Percentiles rank a stretch among this genome's conserved stretches.
Evolutionary conservation across 2,888 invertebrate species (phyloP).

Genomic region (Tetanocera ferruginea): DNA sequence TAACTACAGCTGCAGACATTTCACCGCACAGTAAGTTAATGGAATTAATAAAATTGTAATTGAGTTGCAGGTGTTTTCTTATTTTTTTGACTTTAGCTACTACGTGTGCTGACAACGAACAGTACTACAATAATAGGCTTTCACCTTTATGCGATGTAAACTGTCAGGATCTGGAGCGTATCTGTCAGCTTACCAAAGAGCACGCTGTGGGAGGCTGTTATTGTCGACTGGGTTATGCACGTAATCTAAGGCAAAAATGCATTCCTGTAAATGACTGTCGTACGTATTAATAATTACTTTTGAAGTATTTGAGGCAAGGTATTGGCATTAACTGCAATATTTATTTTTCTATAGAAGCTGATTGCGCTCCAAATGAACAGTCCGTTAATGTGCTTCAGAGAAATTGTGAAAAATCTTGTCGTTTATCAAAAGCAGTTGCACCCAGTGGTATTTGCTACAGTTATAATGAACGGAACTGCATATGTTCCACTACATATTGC

Average conservation of each 20-base stretch:
- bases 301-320: neutral
- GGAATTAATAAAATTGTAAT: no score
- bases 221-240: constrained; percentile 43
- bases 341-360: neutral
- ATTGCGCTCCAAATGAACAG: constrained; percentile 10
- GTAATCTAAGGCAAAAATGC: constrained; percentile 41
- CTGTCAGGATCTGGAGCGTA: constrained; percentile 43
- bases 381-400: neutral
- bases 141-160: constrained; percentile 45
- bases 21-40: no score
- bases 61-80: no score
- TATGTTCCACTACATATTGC: neutral
- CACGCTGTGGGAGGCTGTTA: constrained; percentile 42
- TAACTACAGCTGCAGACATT: no score
- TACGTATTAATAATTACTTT: constrained; percentile 11
- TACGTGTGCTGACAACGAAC: constrained; percentile 41
- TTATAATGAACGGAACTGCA: neutral
- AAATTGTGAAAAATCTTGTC: constrained; percentile 9
- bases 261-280: constrained; percentile 36
- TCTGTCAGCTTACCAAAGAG: constrained; percentile 38
- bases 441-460: neutral
- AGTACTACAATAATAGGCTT: constrained; percentile 34
- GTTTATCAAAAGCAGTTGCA: no score
- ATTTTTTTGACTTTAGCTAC: neutral
- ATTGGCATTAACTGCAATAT: neutral